A percentile compares a stretch with the other conserved stretches of the same genome.
Conservation (phyloP, 2,888 invertebrate genomes). For the Apotomis betuletana region DNA sequence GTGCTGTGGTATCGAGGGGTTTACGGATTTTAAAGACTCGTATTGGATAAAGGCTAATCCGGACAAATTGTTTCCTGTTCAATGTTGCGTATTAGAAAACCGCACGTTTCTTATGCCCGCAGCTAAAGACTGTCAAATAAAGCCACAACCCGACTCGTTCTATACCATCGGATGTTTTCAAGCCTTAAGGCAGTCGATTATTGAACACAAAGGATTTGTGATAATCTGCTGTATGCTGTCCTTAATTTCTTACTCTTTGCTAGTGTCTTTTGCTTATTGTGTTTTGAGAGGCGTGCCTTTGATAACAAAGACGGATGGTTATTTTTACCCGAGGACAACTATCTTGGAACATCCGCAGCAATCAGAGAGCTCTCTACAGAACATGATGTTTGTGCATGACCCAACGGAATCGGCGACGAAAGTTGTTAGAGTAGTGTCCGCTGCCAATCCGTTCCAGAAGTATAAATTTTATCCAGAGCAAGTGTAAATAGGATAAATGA, state of each 20-base stretch:
- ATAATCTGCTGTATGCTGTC: slow-evolving; percentile 62
- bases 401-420: slow-evolving; percentile 70
- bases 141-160: slow-evolving; percentile 51
- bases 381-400: slow-evolving; percentile 66
- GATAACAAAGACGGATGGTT: slow-evolving; percentile 53
- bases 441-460: slow-evolving; percentile 65
- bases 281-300: slow-evolving; percentile 68
- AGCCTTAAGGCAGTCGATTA: slow-evolving; percentile 58
- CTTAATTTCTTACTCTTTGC: slow-evolving; percentile 52
- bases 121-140: slow-evolving; percentile 59
- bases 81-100: slow-evolving; percentile 69
- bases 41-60: slow-evolving; percentile 62
- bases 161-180: slow-evolving; percentile 64
- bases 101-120: slow-evolving; percentile 56
- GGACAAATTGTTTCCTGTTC: slow-evolving; percentile 61
- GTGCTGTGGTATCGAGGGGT: slow-evolving; percentile 69
- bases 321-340: slow-evolving; percentile 48
- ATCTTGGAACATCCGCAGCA: slow-evolving; percentile 46
- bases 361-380: slow-evolving; percentile 57
- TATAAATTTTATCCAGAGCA: slow-evolving; percentile 61
- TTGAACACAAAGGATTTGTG: slow-evolving; percentile 58
- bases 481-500: neutral
- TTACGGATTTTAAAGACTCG: slow-evolving; percentile 63
- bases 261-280: slow-evolving; percentile 68
- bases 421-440: slow-evolving; percentile 69